phyloP scores from a whole-genome alignment of 2,888 invertebrate species.

The Mesochorus sp. region DNA sequence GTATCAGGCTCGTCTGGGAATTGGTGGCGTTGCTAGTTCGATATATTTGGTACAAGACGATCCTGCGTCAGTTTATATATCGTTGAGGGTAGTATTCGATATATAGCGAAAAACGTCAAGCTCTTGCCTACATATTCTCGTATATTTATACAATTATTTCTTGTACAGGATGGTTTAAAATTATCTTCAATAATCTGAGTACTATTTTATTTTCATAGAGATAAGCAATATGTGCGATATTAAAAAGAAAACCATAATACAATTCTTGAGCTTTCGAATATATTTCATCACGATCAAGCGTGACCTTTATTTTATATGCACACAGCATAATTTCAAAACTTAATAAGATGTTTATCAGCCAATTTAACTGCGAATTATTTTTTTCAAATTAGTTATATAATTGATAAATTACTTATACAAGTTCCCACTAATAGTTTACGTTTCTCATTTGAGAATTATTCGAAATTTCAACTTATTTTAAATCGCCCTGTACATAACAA shows the following conservation, averaged over 20 bases:
- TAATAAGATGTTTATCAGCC: too few species aligned
- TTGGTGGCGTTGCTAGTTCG: slow-evolving; percentile 63
- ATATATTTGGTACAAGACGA: slow-evolving; percentile 40
- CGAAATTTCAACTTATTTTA: not conserved
- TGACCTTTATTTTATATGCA: too few species aligned
- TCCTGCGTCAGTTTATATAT: slow-evolving; percentile 51
- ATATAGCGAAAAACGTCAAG: slow-evolving; percentile 23
- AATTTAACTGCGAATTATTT: too few species aligned
- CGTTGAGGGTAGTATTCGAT: slow-evolving; percentile 35
- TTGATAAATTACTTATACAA: too few species aligned
- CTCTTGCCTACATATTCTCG: not conserved
- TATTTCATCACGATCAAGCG: too few species aligned
- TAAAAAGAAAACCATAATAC: too few species aligned
- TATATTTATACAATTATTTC: not conserved
- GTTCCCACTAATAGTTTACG: too few species aligned
- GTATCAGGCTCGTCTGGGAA: slow-evolving; percentile 70
- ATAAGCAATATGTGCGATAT: not conserved
- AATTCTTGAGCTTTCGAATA: too few species aligned
- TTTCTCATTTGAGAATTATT: not conserved
- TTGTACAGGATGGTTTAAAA: not conserved
- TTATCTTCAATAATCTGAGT: not conserved
- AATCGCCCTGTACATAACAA: slow-evolving; percentile 12
- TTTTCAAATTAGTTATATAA: too few species aligned
- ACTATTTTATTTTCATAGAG: not conserved
- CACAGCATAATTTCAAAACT: too few species aligned